A percentile compares a stretch with the other conserved stretches of the same genome.
Evolutionary conservation across 2,797 vertebrate species (phyloP).

Genomic region (Alcedo atthis): DNA sequence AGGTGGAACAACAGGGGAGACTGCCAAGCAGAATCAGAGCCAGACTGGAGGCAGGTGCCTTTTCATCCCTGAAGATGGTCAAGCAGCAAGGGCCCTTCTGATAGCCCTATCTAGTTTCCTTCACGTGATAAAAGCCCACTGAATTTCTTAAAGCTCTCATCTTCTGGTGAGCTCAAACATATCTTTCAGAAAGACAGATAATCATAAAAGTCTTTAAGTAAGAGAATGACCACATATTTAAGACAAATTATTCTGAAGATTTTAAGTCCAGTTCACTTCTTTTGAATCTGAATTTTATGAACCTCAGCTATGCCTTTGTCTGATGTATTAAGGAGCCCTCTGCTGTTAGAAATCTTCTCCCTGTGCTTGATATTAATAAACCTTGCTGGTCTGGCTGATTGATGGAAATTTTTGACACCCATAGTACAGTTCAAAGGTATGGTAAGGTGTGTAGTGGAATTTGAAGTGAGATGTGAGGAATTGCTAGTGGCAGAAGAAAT

Average conservation of each 20-base stretch:
- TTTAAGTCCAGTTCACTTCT: background rate
- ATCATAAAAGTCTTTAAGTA: background rate
- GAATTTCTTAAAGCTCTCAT: background rate
- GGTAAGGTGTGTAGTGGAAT: background rate
- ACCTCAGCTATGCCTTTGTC: slow-evolving; percentile 15
- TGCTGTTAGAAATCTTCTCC: slow-evolving; percentile 63
- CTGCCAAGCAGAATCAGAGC: background rate
- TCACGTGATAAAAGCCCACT: background rate
- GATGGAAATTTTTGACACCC: background rate
- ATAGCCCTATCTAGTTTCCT: background rate
- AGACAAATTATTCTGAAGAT: background rate
- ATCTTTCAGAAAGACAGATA: background rate
- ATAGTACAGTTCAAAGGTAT: background rate
- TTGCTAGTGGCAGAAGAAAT: background rate
- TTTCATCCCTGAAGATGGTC: background rate
- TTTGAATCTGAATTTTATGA: background rate
- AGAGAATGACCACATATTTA: background rate
- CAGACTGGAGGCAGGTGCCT: background rate
- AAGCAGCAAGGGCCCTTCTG: background rate
- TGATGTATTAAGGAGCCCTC: slow-evolving; percentile 66
- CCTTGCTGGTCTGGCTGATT: background rate
- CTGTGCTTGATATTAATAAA: background rate
- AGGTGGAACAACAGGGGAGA: background rate
- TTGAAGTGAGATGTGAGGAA: background rate
- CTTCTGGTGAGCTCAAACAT: background rate